These are phyloP conservation scores for Channa argus DNA, from an alignment of 2,113 vertebrate genomes.

Conservation along the genomic window DNA sequence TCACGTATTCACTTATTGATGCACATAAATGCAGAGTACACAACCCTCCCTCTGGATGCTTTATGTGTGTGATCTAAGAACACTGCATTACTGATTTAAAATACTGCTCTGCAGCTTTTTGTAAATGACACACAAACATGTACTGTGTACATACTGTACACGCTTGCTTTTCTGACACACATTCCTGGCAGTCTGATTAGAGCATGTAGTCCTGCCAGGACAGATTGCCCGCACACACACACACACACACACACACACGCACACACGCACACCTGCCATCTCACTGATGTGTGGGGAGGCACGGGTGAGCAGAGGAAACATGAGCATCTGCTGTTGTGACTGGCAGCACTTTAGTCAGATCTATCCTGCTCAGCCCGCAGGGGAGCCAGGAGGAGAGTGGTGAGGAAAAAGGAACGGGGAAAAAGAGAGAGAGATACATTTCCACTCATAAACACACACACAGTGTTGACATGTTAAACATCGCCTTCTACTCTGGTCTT, in stretches of 20 bases:
- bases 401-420: constrained; percentile 7
- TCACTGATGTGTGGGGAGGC: constrained; percentile 67
- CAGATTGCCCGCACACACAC: constrained; percentile 11
- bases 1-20: background rate
- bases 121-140: constrained; percentile 24
- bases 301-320: constrained; percentile 71
- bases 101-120: background rate
- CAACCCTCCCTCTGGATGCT: background rate
- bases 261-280: constrained; percentile 63
- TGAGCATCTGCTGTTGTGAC: constrained; percentile 81
- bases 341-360: constrained; percentile 80
- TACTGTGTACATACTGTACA: constrained; percentile 14
- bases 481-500: background rate
- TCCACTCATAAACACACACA: constrained; percentile 5
- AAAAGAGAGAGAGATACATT: constrained; percentile 12
- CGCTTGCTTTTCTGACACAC: constrained; percentile 22
- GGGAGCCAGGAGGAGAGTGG: constrained; percentile 52
- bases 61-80: constrained; percentile 11
- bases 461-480: constrained; percentile 24
- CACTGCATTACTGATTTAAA: background rate
- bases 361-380: constrained; percentile 65
- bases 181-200: constrained; percentile 57
- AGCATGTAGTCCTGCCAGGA: constrained; percentile 49
- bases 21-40: background rate
- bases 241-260: constrained; percentile 38